Conservation (phyloP, 2,797 vertebrate species). For the Siniperca obscura region DNA sequence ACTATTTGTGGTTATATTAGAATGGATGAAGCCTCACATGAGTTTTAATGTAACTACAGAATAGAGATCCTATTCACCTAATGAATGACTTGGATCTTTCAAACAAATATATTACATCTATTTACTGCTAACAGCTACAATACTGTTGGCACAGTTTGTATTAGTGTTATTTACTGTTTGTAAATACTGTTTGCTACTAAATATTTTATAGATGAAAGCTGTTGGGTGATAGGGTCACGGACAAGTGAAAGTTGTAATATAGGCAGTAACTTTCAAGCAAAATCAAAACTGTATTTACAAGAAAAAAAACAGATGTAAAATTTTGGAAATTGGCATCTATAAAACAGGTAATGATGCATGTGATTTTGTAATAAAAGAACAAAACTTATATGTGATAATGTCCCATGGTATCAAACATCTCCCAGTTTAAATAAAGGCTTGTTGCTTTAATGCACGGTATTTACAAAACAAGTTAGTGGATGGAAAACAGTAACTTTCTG, state of each 20-base stretch:
- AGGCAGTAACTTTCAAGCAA: neutral
- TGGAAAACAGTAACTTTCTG: neutral
- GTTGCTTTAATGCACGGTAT: neutral
- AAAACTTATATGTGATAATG: neutral
- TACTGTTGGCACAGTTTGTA: neutral
- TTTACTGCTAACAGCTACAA: neutral
- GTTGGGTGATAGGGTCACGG: neutral
- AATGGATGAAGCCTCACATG: neutral
- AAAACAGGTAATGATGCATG: neutral
- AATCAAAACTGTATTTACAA: conserved; percentile 34
- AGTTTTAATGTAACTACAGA: neutral
- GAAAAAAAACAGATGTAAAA: neutral
- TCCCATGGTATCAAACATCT: neutral
- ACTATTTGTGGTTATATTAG: neutral
- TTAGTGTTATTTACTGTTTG: neutral
- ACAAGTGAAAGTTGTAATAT: neutral
- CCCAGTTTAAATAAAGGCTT: neutral
- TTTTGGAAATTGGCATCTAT: neutral
- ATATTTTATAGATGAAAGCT: neutral
- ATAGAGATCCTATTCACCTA: neutral
- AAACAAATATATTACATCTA: conserved; percentile 3
- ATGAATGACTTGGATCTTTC: neutral
- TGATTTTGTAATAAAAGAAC: neutral
- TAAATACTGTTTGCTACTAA: neutral
- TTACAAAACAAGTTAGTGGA: conserved; percentile 9